Evolutionary conservation across 2,888 invertebrate genomes (phyloP).

Genomic region (Deroplatys truncata): DNA sequence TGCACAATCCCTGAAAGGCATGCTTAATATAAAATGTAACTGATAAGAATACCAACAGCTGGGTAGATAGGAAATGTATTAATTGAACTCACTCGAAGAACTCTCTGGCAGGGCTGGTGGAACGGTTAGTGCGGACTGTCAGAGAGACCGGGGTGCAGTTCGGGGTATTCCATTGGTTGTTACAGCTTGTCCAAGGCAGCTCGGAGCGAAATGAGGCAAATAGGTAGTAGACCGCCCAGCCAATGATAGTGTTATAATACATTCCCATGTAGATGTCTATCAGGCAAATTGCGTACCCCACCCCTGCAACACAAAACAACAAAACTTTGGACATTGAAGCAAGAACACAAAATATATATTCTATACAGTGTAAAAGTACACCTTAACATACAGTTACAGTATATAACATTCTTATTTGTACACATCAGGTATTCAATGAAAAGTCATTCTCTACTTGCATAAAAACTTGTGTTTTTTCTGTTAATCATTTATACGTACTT

Average conservation of each 20-base stretch:
- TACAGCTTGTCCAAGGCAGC: constrained; percentile 84
- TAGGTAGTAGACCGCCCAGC: constrained; percentile 91
- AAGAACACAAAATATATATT: too few species aligned
- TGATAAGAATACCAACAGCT: too few species aligned
- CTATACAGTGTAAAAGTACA: too few species aligned
- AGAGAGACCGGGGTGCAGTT: constrained; percentile 65
- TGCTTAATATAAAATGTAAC: too few species aligned
- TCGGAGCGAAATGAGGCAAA: constrained; percentile 75
- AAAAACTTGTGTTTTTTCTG: too few species aligned
- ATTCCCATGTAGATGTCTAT: constrained; percentile 94
- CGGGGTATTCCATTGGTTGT: constrained; percentile 82
- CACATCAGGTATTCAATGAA: too few species aligned
- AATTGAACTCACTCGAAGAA: constrained; percentile 72
- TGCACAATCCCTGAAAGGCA: too few species aligned
- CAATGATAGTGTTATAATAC: constrained; percentile 96
- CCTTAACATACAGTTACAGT: too few species aligned
- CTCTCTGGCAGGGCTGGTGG: constrained; percentile 79
- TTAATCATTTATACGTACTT: too few species aligned
- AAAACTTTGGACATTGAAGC: background rate
- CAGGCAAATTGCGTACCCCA: constrained; percentile 93
- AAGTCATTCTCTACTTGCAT: too few species aligned
- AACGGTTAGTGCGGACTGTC: constrained; percentile 50
- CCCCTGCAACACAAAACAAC: constrained; percentile 55
- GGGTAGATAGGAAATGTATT: too few species aligned
- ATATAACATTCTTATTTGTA: too few species aligned